Base-by-base conservation (phyloP, 1,140 invertebrate species). In the Polypedilum pembai region DNA sequence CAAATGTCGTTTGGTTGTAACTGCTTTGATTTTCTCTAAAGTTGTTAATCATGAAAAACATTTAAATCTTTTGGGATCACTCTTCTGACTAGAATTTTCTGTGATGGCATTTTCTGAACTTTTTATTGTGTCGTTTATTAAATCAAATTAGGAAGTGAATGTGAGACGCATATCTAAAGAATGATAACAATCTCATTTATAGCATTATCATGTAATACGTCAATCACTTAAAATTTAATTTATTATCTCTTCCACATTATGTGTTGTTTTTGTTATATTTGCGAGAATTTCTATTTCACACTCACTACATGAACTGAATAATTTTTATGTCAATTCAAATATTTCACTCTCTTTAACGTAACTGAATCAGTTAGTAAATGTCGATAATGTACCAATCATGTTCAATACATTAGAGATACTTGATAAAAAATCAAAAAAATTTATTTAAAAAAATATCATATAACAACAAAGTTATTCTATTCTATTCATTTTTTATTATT, bases 181-280 rank as follows among this genome's bases (percentile, higher is more conserved):
- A 45, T 10, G 41, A 45, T 45, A 45, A 45, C 41, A 45, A 45
- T 45, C 41, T 45, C 41, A 45, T 45, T 45, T 45, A 45, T 45
- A 45, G 41, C 41, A 15, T 45, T 45, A 45, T 45, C 41, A 45
- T 45, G 41, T 45, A 45, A 45, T 45, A 45, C 41, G 41, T 45
- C 41, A 45, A 45, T 45, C 41, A 45, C 8, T 45, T 45, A 10
- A 45, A 45, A 45, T 45, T 45, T 45, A 45, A 45, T 45, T 45
- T 45, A 45, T 45, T 45, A 45, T 45, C 15, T 45, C 41, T 10
- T 45, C 15, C 15, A 7, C 41, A 45, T 10, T 15, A 45, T 45
- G 41, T 10, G 41, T 45, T 45, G 41, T 10, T 8, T 45, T 45
- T 45, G 8, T 45, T n/a, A n/a, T n/a, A n/a, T n/a, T n/a, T n/a